Base-by-base conservation (phyloP, 1,140 invertebrate genomes). In the Bradynema listronoti region DNA sequence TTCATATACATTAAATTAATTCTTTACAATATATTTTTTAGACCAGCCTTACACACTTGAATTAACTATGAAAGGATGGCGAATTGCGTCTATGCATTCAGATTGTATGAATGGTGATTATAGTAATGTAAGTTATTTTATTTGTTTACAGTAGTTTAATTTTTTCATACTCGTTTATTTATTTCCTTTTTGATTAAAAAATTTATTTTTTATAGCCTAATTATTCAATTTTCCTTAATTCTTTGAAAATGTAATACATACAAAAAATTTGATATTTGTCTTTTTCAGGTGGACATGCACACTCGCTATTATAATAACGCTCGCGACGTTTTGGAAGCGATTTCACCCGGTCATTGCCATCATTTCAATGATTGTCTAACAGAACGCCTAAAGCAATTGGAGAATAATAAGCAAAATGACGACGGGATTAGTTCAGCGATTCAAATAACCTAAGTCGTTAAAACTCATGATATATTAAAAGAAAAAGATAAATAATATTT, bases 101-200 rank as follows among this genome's bases (percentile, higher is more conserved):
- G 73, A 75, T 59, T 69, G 58, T 19, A 75, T 75, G 74, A 74
- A 75, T 42, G 73, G 73, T 16, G 71, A 73, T 62, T 73, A 73
- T 45, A 68, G 52, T 7, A 68, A 73, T 19, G 70, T 69, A 27
- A 32, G 41, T 47, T 34, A 29, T 27, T 7, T 50, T 0, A n/a
- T 16, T 47, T 30, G 1, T 4, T 16, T 24, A 11, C 39, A 34
- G 42, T 1, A 29, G 16, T 30, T 4, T 49, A 11, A 9, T 47
- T 47, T 47, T 47, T 24, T n/a, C n/a, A 60, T 14, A 56, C 2
- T 3, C 14, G n/a, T 25, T n/a, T 14, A 60, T 4, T n/a, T 14
- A n/a, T 47, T 39, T 11, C 19, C 9, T 56, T 7, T 53, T 42
- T 33, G n/a, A 52, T 52, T 19, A 1, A 65, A 32, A 16, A 50